Evolutionary conservation across 2,797 vertebrate genomes (phyloP).

Genomic region (Pelodytes ibericus): DNA sequence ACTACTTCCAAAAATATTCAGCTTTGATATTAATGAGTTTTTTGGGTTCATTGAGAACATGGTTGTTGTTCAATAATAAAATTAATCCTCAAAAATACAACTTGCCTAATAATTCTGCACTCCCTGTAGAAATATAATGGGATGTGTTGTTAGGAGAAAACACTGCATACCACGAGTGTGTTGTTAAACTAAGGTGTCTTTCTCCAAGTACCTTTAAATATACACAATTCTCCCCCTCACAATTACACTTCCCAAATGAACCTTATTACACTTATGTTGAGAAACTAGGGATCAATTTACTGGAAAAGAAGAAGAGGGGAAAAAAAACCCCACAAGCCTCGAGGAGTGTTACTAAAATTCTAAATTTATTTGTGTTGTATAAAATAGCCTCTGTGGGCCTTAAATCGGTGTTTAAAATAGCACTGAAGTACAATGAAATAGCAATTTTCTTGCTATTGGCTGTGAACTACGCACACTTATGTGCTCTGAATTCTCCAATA

Average conservation of each 20-base stretch:
- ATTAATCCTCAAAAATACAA: no score
- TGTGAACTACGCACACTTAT: constrained; percentile 35
- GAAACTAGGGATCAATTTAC: constrained; percentile 46
- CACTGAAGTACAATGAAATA: constrained; percentile 46
- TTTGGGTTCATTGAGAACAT: no score
- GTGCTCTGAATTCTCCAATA: constrained; percentile 33
- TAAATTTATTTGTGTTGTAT: constrained; percentile 43
- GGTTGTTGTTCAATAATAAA: no score
- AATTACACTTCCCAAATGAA: constrained; percentile 51
- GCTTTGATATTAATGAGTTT: no score
- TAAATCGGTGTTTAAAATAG: constrained; percentile 33
- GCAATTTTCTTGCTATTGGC: constrained; percentile 41
- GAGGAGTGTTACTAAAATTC: constrained; percentile 23
- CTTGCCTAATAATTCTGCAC: no score
- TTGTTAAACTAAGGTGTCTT: constrained; percentile 39
- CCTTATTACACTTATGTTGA: constrained; percentile 42
- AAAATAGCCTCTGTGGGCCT: constrained; percentile 44
- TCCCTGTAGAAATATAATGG: background rate
- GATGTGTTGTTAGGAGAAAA: constrained; percentile 21
- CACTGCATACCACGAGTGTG: constrained; percentile 25
- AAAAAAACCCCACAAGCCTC: background rate
- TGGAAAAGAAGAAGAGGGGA: constrained; percentile 38
- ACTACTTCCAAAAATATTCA: no score
- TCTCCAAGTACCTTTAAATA: constrained; percentile 41
- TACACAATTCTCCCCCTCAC: constrained; percentile 50